Percentiles rank a stretch among this genome's conserved stretches.
Evolutionary conservation across 2,797 vertebrate species (phyloP).

Genomic region (Cirrhinus molitorella): DNA sequence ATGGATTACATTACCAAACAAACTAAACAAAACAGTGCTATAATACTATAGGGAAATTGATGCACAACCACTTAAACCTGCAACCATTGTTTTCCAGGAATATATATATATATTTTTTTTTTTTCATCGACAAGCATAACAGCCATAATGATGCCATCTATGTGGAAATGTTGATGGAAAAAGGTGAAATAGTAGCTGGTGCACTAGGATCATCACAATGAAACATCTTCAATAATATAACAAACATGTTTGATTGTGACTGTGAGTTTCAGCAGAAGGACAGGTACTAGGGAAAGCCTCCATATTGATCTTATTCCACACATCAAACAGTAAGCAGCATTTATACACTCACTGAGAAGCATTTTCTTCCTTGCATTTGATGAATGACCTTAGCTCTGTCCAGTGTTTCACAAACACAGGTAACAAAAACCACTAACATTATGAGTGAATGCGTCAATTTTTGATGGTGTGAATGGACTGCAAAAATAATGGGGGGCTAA

Average conservation of each 20-base stretch:
- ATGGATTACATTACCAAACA: background rate
- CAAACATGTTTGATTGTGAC: background rate
- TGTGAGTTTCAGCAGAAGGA: background rate
- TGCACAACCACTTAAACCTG: background rate
- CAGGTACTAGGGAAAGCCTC: background rate
- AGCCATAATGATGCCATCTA: background rate
- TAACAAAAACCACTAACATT: background rate
- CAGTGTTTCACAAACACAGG: constrained; percentile 25
- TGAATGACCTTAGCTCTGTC: constrained; percentile 4
- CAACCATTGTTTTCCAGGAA: background rate
- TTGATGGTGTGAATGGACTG: constrained; percentile 24
- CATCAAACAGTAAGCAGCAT: background rate
- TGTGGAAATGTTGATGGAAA: background rate
- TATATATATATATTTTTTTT: too few species aligned
- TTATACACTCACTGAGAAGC: background rate
- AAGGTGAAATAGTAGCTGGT: background rate
- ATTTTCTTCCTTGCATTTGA: constrained; percentile 14
- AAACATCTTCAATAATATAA: constrained; percentile 11
- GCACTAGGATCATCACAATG: background rate
- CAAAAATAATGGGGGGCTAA: constrained; percentile 25
- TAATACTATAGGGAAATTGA: background rate
- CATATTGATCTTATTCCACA: background rate
- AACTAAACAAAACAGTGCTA: background rate
- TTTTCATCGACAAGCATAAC: background rate
- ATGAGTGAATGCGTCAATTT: constrained; percentile 16